Base-by-base conservation (phyloP, 2,797 vertebrate species). In the Bradypodion pumilum region DNA sequence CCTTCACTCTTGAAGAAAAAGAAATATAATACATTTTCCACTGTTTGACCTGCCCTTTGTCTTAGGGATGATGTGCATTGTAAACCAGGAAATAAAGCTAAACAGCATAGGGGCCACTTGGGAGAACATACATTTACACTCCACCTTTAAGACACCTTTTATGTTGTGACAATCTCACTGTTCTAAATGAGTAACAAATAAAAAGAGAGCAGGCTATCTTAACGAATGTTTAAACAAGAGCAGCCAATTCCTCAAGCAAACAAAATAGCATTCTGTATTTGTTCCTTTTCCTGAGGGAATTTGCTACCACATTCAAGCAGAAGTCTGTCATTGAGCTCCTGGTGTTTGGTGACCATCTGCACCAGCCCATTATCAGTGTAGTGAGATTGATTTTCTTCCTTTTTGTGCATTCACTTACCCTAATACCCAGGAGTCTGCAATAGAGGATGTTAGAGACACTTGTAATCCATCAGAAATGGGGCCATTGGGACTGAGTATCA, bases 331-430 rank as follows among this genome's bases (percentile, higher is more conserved):
- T 60, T 2, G 46, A 91, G 91, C 85, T n/a, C 4, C 56, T 90
- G 76, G 44, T 92, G 82, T 90, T 91, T 82, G 87, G 91, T 91
- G 92, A 88, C 92, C 91, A 93, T 94, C 92, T 94, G 93, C 86
- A 90, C 86, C 68, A 87, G 68, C 90, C 92, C 90, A 94, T 94
- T 94, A 94, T 91, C 87, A 85, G 78, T 68, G 87, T 8, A 2
- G 86, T 60, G 74, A 92, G 90, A 94, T 94, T 94, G 94, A 94
- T 94, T 94, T 94, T 92, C 88, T 44, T 91, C 90, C 89, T 89
- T 72, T 90, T 86, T 91, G 86, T 59, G 75, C 85, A 75, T 93
- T 92, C 90, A 86, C 88, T 93, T 92, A 91, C 84, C 56, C 83
- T 80, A 92, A 94, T 93, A 82, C 89, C 91, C 91, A 84, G 74